phyloP scores from a whole-genome alignment of 2,113 vertebrate genomes.

The Hymenochirus boettgeri region DNA sequence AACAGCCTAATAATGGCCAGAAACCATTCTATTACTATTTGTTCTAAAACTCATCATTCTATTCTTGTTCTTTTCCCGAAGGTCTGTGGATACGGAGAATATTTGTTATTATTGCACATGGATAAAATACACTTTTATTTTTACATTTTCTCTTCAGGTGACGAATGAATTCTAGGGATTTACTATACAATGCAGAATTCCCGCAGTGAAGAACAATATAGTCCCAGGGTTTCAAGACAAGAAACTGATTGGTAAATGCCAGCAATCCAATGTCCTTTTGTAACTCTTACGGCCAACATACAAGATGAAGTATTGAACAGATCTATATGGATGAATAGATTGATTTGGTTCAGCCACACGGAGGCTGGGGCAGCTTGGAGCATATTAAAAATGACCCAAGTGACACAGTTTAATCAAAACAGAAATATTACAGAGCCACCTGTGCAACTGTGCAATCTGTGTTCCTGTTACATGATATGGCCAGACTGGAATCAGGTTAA shows the following conservation, averaged over 20 bases:
- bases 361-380: neutral
- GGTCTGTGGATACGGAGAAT: too few relatives aligned
- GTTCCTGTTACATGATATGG: too few relatives aligned
- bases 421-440: too few relatives aligned
- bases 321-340: neutral
- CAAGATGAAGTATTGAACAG: neutral
- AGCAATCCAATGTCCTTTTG: slow-evolving; percentile 5
- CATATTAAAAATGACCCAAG: too few relatives aligned
- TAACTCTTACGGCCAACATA: neutral
- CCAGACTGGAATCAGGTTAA: too few relatives aligned
- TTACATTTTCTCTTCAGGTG: slow-evolving; percentile 16
- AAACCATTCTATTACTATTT: too few relatives aligned
- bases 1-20: too few relatives aligned
- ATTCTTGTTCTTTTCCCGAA: too few relatives aligned
- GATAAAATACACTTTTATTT: neutral
- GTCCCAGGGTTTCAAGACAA: neutral
- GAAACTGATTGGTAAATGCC: slow-evolving; percentile 11
- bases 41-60: too few relatives aligned
- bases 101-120: neutral
- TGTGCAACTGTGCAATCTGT: too few relatives aligned
- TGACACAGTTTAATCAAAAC: too few relatives aligned
- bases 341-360: neutral
- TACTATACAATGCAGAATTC: slow-evolving; percentile 5
- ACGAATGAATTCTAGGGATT: slow-evolving; percentile 18
- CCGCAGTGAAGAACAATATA: slow-evolving; percentile 5